Evolutionary conservation across 2,888 invertebrate genomes (phyloP), one percentile per base, ranked within the genome.

Genomic region (Patella caerulea): DNA sequence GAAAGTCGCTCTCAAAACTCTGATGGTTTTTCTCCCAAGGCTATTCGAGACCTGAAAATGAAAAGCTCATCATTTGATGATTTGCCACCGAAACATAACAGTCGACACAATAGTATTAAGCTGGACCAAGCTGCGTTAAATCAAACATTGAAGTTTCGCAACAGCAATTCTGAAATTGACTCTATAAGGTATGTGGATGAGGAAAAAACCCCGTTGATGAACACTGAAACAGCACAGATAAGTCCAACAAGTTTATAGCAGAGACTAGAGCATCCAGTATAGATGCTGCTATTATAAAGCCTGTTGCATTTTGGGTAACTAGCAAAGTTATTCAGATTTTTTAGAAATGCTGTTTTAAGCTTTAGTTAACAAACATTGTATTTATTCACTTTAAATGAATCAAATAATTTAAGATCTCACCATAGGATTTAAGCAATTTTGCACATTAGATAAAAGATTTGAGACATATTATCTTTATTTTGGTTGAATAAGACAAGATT

Each of bases 171-270:
- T n/a, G 71, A 17, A 24, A n/a, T 52, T 24, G 56, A 55, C 12
- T 15, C 17, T n/a, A 52, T 70, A 15, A 24, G 24, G 69, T 53
- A 69, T 14, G 45, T 45, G 17, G 74, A 74, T 55, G 74, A 71
- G 70, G 75, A 70, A 54, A 75, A 70, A 24, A 69, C 53, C 12
- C 75, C 75, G 14, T 65, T 75, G 17, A 24, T 70, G 59, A 34
- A 53, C 65, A 17, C 12, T 19, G 70, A 53, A 69, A 69, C 54
- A 17, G 19, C 65, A 19, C 65, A 65, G 65, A 65, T 24, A 19
- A 24, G 19, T 24, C 19, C 65, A 9, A 65, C 19, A 9, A 65
- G 65, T 65, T 65, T 65, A 65, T 65, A 65, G 65, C 24, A 65
- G 19, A 65, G 3, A 65, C 24, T 24, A 24, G 19, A 24, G 65